Evolutionary conservation across 1,140 invertebrate species (phyloP), one percentile per base, ranked within the genome.

Genomic region (Tetramorium simillimum): DNA sequence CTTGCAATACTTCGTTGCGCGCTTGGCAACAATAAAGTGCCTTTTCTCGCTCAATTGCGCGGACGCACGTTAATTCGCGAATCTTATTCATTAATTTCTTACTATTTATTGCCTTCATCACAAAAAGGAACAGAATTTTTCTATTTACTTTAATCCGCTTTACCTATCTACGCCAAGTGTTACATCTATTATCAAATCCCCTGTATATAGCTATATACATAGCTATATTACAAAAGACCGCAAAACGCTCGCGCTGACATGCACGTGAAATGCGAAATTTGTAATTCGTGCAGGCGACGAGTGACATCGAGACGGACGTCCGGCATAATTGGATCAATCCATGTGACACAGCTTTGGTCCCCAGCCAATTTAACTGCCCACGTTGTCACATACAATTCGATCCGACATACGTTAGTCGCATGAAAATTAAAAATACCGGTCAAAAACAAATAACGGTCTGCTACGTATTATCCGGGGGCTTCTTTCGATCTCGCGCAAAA

Each of bases 271-370:
- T 67, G 46, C 49, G 14, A 37, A 76, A n/a, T 46, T 24, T 21
- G 60, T 56, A 86, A 81, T 67, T 58, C 28, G 51, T 37, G 28
- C 43, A 24, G 56, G 46, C 46, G 28, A 9, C 28, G 18, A 63
- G 63, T 14, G 46, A 46, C 73, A 28, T 85, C 62, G 58, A 46
- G 60, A 78, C 58, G 46, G 60, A 65, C 37, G 9, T 78, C 46
- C 46, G 56, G 33, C 58, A 80, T 86, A 86, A 86, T 80, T 65
- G 69, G 24, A 86, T 86, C 56, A 86, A 86, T 81, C 60, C 49
- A 16, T 63, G 43, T 60, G 75, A 80, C 43, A 62, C 58, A 81
- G 65, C 76, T 81, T 86, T 65, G 58, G 49, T 70, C 49, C 63
- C 51, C 33, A 51, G 58, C 24, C 63, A 67, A 86, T 69, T 70